A percentile compares a stretch with the other conserved stretches of the same genome.
Evolutionary conservation across 2,113 vertebrate species (phyloP).

Genomic region (Prinia subflava): DNA sequence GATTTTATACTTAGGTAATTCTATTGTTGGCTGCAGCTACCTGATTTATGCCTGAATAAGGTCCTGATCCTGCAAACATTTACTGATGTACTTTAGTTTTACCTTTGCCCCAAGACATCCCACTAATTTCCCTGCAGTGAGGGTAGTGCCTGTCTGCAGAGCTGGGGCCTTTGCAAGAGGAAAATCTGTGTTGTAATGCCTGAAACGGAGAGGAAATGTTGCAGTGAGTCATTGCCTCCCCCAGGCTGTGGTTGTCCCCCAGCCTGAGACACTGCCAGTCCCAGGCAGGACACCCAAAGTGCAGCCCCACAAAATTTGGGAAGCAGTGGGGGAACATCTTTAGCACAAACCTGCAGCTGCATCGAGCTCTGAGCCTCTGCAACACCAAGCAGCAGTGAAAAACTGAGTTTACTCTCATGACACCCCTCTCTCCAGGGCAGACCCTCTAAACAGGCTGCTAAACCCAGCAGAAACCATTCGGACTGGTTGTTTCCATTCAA

Average conservation of each 20-base stretch:
- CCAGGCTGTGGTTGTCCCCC: not conserved
- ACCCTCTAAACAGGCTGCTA: not conserved
- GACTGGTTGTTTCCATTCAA: not conserved
- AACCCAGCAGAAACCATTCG: not conserved
- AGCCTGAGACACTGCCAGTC: not conserved
- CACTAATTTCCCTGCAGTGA: not conserved
- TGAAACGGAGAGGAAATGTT: not conserved
- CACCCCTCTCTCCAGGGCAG: not conserved
- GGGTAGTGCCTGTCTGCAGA: not conserved
- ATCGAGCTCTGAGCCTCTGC: accelerated
- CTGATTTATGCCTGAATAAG: constrained; percentile 60
- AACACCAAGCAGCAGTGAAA: not conserved
- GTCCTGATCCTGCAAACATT: constrained; percentile 53
- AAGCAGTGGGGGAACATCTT: not conserved
- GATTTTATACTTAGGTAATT: constrained; percentile 58
- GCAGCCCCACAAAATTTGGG: not conserved
- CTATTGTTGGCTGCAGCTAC: constrained; percentile 55
- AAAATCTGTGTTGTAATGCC: not conserved
- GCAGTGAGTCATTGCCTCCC: not conserved
- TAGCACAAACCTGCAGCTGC: not conserved
- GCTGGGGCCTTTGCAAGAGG: not conserved
- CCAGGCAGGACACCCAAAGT: not conserved
- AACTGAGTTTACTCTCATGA: not conserved
- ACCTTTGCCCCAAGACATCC: constrained; percentile 29
- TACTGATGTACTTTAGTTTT: constrained; percentile 31